Percentiles rank a stretch among this genome's conserved stretches.
Conservation (phyloP, 1,140 invertebrate genomes). For the Bombus soroeensis region DNA sequence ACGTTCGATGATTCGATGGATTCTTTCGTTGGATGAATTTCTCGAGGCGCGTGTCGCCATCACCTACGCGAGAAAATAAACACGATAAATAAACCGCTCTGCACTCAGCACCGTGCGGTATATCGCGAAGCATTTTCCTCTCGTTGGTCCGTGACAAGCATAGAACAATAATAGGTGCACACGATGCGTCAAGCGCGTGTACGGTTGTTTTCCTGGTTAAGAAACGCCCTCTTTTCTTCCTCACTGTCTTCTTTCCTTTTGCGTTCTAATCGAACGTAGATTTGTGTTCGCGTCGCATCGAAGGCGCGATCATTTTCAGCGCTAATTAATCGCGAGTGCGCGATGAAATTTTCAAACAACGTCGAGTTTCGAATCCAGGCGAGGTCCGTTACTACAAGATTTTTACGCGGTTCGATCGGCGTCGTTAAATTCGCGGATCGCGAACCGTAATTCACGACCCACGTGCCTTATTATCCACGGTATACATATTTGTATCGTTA, state of each 20-base stretch:
- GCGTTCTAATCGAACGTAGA: no score
- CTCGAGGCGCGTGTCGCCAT: background rate
- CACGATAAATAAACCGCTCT: background rate
- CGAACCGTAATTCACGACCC: no score
- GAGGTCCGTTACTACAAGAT: background rate
- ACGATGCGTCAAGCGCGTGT: background rate
- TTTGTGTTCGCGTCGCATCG: background rate
- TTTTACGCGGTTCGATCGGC: background rate
- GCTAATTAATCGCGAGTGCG: slow-evolving; percentile 28
- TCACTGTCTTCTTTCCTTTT: background rate
- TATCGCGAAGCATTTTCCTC: background rate
- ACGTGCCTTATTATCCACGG: no score
- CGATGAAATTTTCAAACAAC: slow-evolving; percentile 29
- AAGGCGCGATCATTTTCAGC: slow-evolving; percentile 25
- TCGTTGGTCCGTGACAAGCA: slow-evolving; percentile 10
- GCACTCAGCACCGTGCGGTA: background rate
- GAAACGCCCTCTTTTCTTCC: background rate
- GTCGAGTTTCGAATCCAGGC: background rate
- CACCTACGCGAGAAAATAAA: background rate
- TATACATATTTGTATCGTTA: no score
- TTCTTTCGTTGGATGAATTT: background rate
- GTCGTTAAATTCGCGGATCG: background rate
- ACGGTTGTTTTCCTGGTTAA: background rate
- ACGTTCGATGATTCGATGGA: background rate
- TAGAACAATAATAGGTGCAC: background rate